These are phyloP conservation scores for Mycetomoellerius zeteki DNA, from an alignment of 1,140 invertebrate genomes.

Conservation along the genomic window DNA sequence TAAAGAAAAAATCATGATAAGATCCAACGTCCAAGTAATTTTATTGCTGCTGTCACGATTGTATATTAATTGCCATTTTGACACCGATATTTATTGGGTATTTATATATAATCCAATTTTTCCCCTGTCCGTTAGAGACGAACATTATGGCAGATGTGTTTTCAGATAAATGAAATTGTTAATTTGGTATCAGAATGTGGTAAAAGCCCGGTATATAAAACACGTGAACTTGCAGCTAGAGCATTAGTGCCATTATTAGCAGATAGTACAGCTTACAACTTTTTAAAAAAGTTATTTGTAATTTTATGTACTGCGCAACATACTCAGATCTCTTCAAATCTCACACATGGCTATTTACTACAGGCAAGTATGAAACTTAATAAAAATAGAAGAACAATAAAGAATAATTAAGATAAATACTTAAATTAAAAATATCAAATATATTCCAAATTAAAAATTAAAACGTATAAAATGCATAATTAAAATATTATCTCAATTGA, in stretches of 20 bases:
- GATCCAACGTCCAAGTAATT: conserved; percentile 91
- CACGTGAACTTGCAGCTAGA: conserved; percentile 90
- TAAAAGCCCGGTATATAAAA: conserved; percentile 89
- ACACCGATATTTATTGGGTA: conserved; percentile 90
- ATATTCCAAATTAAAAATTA: background rate
- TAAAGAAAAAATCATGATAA: conserved; percentile 81
- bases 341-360: conserved; percentile 84
- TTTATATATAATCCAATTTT: conserved; percentile 54
- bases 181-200: conserved; percentile 86
- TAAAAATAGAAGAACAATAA: background rate
- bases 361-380: conserved; percentile 76
- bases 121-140: background rate
- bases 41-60: conserved; percentile 93
- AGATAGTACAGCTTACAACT: conserved; percentile 74
- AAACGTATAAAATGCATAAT: background rate
- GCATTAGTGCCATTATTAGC: conserved; percentile 90
- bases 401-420: background rate
- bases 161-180: conserved; percentile 84
- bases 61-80: conserved; percentile 90
- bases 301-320: conserved; percentile 61
- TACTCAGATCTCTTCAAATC: conserved; percentile 78
- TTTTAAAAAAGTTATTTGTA: conserved; percentile 80
- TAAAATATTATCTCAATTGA: conserved; percentile 39
- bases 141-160: conserved; percentile 60
- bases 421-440: background rate